Conservation (phyloP, 2,113 vertebrate genomes). For the Coturnix japonica region DNA sequence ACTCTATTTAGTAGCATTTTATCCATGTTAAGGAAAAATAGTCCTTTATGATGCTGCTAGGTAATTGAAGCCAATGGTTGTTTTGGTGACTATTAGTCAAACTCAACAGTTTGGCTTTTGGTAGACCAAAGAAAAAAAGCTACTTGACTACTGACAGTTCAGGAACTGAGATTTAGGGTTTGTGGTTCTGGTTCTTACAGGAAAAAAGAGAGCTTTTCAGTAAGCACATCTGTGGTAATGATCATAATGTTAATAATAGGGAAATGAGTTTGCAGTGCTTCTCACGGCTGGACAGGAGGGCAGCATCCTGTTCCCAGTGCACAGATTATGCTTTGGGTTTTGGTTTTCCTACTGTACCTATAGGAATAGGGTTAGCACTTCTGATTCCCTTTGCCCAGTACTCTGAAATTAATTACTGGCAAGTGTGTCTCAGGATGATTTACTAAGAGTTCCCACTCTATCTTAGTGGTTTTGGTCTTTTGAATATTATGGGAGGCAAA, state of each 20-base stretch:
- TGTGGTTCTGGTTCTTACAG: background rate
- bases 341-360: background rate
- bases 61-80: background rate
- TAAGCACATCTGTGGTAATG: background rate
- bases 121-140: background rate
- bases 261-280: background rate
- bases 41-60: background rate
- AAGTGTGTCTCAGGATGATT: background rate
- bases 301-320: background rate
- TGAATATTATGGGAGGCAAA: background rate
- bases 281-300: background rate
- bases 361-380: background rate
- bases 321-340: accelerated
- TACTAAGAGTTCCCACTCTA: background rate
- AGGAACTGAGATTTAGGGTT: background rate
- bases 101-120: background rate
- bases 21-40: background rate
- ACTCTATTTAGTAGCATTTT: background rate
- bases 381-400: background rate
- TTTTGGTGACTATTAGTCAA: background rate
- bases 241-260: background rate
- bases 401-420: background rate
- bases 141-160: background rate
- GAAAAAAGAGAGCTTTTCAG: background rate
- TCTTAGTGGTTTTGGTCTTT: background rate